phyloP scores from a whole-genome alignment of 2,797 vertebrate genomes.

The Hirundo rustica region DNA sequence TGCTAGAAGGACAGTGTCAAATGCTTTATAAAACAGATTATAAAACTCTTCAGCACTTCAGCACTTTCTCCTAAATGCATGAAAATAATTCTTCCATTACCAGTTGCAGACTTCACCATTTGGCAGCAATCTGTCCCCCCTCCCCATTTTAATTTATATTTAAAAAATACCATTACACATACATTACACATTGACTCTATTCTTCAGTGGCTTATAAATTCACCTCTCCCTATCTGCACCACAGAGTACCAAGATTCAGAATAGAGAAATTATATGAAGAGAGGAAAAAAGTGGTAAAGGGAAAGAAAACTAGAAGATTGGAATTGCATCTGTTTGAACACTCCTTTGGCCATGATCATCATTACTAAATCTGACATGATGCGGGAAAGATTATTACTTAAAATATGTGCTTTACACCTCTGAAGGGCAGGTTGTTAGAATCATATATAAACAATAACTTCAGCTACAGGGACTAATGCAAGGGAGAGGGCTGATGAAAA shows the following conservation, averaged over 20 bases:
- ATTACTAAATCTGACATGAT: background rate
- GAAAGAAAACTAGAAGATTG: background rate
- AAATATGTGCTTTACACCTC: background rate
- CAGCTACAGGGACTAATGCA: background rate
- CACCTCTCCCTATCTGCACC: background rate
- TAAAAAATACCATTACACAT: background rate
- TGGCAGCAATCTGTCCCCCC: background rate
- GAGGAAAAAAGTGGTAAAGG: background rate
- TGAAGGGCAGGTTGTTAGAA: background rate
- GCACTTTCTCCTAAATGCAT: slow-evolving; percentile 4
- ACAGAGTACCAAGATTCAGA: background rate
- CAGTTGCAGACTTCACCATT: slow-evolving; percentile 7
- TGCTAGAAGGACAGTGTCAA: slow-evolving; percentile 11
- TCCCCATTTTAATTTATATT: background rate
- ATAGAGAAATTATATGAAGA: background rate
- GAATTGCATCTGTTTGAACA: background rate
- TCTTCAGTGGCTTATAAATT: background rate
- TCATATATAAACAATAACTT: background rate
- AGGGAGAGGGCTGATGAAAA: background rate
- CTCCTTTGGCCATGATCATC: background rate
- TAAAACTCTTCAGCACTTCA: slow-evolving; percentile 43
- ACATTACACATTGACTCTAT: background rate
- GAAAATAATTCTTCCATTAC: slow-evolving; percentile 41
- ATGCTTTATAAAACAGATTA: slow-evolving; percentile 38
- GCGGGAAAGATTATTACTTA: background rate